Conservation (phyloP, 2,888 invertebrate species). For the Ceratothoa steindachneri region DNA sequence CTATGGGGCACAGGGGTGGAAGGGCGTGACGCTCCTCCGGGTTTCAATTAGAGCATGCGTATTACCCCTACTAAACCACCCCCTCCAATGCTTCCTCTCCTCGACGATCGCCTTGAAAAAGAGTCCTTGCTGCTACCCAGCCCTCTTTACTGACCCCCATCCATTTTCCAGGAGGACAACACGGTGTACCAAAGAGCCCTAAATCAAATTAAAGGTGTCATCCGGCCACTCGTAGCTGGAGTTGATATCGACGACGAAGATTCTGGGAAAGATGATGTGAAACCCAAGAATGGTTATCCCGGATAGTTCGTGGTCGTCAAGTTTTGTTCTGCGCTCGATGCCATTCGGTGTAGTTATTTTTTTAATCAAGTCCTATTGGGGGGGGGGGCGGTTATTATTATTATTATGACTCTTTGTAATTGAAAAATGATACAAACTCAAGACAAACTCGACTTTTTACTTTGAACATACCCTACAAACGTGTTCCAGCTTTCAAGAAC, state of each 20-base stretch:
- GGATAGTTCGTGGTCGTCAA: background rate
- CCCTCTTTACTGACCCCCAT: too few species aligned
- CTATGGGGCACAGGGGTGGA: too few species aligned
- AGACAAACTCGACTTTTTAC: background rate
- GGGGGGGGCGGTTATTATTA: background rate
- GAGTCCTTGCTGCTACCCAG: too few species aligned
- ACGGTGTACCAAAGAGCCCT: conserved; percentile 38
- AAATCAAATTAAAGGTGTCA: conserved; percentile 41
- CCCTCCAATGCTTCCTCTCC: too few species aligned
- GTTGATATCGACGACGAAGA: conserved; percentile 44
- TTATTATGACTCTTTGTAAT: background rate
- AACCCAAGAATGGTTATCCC: background rate
- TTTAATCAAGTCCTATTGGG: background rate
- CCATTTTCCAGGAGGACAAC: conserved; percentile 44
- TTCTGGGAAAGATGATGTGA: background rate
- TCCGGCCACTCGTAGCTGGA: conserved; percentile 39
- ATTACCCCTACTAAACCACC: too few species aligned
- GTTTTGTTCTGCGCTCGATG: too few species aligned
- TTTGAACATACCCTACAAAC: background rate
- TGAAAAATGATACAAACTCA: background rate
- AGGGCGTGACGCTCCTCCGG: too few species aligned
- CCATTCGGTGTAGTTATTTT: too few species aligned
- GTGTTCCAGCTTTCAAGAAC: too few species aligned
- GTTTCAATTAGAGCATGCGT: too few species aligned
- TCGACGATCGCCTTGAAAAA: too few species aligned